A percentile compares a stretch with the other conserved stretches of the same genome.
Conservation (phyloP, 2,797 vertebrate genomes). For the Melopsittacus undulatus region DNA sequence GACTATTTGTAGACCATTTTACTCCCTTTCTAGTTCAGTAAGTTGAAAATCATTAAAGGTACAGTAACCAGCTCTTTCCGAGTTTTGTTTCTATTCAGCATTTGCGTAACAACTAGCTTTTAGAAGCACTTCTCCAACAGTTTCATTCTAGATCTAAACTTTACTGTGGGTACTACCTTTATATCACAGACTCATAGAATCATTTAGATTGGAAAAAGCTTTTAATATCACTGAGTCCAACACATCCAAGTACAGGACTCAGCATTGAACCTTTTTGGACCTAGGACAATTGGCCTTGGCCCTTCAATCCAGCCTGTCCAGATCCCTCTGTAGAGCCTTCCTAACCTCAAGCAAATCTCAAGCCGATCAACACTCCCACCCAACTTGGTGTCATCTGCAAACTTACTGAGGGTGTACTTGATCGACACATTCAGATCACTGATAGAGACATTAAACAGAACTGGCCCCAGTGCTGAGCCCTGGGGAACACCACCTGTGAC, state of each 20-base stretch:
- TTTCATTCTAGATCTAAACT: not conserved
- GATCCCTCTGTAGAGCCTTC: not conserved
- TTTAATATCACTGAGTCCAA: not conserved
- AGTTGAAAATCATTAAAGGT: not conserved
- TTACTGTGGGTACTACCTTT: not conserved
- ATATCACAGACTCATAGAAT: not conserved
- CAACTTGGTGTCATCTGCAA: not conserved
- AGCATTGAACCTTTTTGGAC: accelerated
- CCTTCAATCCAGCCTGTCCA: not conserved
- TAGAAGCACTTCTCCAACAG: not conserved
- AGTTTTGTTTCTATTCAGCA: not conserved
- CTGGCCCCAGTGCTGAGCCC: not conserved
- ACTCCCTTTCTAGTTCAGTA: not conserved
- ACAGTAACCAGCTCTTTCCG: not conserved
- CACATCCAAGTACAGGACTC: not conserved
- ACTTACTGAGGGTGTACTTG: not conserved
- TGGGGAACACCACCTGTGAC: not conserved
- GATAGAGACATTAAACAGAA: not conserved
- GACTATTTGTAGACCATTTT: not conserved
- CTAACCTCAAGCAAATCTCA: not conserved
- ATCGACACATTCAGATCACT: accelerated
- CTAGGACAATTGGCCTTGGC: accelerated
- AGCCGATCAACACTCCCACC: accelerated
- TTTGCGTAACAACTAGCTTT: not conserved
- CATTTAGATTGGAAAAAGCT: not conserved